Percentiles rank a stretch among this genome's conserved stretches.
These are phyloP conservation scores for Tetramorium alpestre DNA, from an alignment of 1,140 invertebrate genomes.

Conservation along the genomic window DNA sequence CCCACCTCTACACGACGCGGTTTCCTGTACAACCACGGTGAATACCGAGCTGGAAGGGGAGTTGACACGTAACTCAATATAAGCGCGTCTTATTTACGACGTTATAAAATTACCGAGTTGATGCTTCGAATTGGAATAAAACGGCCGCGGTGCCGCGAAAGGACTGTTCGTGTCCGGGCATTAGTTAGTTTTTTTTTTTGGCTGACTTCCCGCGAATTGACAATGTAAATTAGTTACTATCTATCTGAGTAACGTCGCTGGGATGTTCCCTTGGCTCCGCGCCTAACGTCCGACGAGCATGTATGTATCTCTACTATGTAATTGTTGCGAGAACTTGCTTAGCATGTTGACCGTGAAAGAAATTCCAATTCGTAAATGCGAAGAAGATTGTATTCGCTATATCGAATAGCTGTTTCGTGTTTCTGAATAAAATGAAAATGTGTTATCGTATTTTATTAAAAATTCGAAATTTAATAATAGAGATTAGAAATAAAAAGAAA, in stretches of 20 bases:
- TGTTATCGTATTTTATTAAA: background rate
- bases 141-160: constrained; percentile 70
- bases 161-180: constrained; percentile 36
- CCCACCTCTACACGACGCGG: background rate
- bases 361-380: constrained; percentile 2
- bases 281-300: constrained; percentile 37
- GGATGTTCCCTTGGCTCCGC: constrained; percentile 28
- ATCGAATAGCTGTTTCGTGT: background rate
- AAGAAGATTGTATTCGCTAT: background rate
- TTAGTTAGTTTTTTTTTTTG: constrained; percentile 38
- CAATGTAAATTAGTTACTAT: constrained; percentile 42
- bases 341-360: background rate
- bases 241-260: constrained; percentile 17
- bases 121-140: constrained; percentile 83
- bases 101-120: constrained; percentile 83
- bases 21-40: constrained; percentile 31
- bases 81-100: constrained; percentile 82
- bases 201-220: constrained; percentile 42
- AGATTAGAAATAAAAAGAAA: too few species aligned
- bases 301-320: constrained; percentile 9
- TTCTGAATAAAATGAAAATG: background rate
- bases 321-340: constrained; percentile 6
- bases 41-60: constrained; percentile 61
- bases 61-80: constrained; percentile 83
- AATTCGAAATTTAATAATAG: background rate